phyloP scores from a whole-genome alignment of 2,888 invertebrate species.

The Nephrotoma flavescens region DNA sequence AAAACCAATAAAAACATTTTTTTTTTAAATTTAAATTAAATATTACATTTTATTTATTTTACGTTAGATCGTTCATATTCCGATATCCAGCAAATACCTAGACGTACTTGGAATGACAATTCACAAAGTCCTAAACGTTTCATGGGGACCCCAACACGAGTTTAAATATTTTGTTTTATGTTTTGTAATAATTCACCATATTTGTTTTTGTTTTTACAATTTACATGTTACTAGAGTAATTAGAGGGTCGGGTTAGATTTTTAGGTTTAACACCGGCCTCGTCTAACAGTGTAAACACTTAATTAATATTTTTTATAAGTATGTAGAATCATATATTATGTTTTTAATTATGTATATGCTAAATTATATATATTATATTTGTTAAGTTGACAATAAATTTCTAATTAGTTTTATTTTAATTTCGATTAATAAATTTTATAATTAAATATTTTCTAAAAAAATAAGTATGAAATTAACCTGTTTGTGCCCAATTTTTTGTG shows the following conservation, averaged over 20 bases:
- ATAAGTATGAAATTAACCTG: not conserved
- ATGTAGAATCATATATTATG: not conserved
- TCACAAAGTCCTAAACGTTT: constrained; percentile 21
- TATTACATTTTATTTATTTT: constrained; percentile 9
- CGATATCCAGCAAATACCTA: constrained; percentile 37
- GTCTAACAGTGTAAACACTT: not conserved
- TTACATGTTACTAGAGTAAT: not conserved
- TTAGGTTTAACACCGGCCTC: not conserved
- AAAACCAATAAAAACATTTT: not conserved
- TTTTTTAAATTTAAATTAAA: constrained; percentile 5
- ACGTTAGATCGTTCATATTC: constrained; percentile 40
- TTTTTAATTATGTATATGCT: not conserved
- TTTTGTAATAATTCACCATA: not conserved
- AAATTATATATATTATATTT: not conserved
- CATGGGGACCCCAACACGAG: constrained; percentile 29
- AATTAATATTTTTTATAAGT: not conserved
- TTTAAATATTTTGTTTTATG: constrained; percentile 17
- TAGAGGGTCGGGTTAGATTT: not conserved
- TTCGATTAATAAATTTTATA: not conserved
- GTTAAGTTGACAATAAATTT: not conserved
- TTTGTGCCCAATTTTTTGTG: not conserved
- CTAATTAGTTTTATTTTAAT: not conserved
- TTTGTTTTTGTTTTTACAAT: not conserved
- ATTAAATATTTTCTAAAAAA: not conserved
- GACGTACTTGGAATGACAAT: constrained; percentile 20